These are phyloP conservation scores for Saxicola maurus DNA, from an alignment of 2,797 vertebrate species.

Conservation along the genomic window DNA sequence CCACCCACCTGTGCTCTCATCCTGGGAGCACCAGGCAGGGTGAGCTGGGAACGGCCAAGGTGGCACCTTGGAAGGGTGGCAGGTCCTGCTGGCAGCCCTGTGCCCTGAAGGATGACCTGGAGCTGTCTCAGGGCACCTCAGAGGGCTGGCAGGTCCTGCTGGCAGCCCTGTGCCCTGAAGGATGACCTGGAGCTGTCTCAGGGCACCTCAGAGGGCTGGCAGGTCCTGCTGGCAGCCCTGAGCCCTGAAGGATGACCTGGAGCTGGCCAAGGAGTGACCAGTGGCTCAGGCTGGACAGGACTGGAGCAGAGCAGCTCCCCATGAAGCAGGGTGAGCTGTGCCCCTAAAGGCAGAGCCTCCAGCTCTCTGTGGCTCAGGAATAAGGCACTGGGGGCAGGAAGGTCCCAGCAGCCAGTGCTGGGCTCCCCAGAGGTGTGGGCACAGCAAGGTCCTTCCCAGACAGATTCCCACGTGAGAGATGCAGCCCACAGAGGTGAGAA, in stretches of 20 bases:
- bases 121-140: background rate
- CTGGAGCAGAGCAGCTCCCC: background rate
- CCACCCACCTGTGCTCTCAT: accelerated
- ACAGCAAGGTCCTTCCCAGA: background rate
- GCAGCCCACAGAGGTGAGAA: accelerated
- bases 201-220: background rate
- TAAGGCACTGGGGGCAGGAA: background rate
- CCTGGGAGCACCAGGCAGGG: background rate
- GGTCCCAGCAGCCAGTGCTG: background rate
- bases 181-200: background rate
- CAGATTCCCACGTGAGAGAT: background rate
- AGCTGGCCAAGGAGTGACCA: background rate
- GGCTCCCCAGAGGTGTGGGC: accelerated
- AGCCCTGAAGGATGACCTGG: background rate
- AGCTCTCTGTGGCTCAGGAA: background rate
- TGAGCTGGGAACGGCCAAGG: background rate
- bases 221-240: background rate
- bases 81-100: background rate
- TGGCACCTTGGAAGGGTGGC: accelerated
- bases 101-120: background rate
- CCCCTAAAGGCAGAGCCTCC: background rate
- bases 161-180: background rate
- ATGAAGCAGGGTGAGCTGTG: background rate
- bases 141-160: background rate
- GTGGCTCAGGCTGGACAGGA: background rate